phyloP scores from a whole-genome alignment of 2,113 vertebrate genomes.

The Corvus moneduloides region DNA sequence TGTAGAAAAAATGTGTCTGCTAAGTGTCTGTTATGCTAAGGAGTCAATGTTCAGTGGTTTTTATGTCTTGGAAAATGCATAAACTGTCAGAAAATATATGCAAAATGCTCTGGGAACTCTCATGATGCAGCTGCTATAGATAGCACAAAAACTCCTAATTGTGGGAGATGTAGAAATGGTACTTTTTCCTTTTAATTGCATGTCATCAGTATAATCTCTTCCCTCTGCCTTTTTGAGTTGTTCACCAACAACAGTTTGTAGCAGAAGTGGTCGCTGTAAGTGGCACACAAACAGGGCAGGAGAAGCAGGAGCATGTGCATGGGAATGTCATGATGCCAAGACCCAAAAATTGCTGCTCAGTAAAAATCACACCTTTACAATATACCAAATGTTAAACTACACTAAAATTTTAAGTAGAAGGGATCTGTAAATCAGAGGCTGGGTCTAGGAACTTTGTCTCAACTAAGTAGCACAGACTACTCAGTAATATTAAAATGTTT shows the following conservation, averaged over 20 bases:
- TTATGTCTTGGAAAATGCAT: slow-evolving; percentile 14
- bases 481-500: not conserved
- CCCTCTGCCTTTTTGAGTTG: not conserved
- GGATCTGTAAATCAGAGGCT: not conserved
- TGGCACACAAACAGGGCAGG: not conserved
- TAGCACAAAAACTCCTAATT: not conserved
- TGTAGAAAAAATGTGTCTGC: not conserved
- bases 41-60: slow-evolving; percentile 4
- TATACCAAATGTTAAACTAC: not conserved
- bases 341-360: not conserved
- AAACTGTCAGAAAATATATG: slow-evolving; percentile 24
- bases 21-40: slow-evolving; percentile 48
- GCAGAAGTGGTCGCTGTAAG: not conserved
- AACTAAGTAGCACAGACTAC: no score
- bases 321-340: not conserved
- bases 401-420: not conserved
- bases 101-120: slow-evolving; percentile 28
- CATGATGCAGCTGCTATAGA: not conserved
- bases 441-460: not conserved
- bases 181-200: not conserved
- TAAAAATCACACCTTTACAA: not conserved
- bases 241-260: not conserved
- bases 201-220: not conserved
- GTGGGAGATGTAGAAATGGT: not conserved
- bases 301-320: not conserved